Base-by-base conservation (phyloP, 1,140 invertebrate genomes). In the Ceratina japonica region DNA sequence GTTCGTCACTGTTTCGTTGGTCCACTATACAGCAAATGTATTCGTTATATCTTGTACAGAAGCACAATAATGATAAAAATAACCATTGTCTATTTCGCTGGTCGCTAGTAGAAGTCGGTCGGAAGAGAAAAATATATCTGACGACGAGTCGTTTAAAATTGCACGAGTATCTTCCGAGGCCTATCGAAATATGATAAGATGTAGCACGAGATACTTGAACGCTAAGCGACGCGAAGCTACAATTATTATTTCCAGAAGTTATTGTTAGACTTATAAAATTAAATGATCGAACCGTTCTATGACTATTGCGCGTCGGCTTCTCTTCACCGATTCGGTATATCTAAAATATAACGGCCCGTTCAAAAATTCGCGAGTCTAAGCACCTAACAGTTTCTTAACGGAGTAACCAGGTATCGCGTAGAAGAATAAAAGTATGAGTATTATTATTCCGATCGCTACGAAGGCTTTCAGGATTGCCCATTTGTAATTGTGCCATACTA, bases 401-500 rank as follows among this genome's bases (percentile, higher is more conserved):
- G 95, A 95, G 90, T 98, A 98, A 59, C 97, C 97, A 37, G 97
- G 97, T 89, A 97, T 94, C 15, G 97, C 94, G 87, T 97, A 98
- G 84, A 98, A 95, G 91, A 97, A 97, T 24, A 98, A 92, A 18
- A 97, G 88, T 52, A 97, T 88, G 83, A 97, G 94, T 70, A 97
- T 87, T 16, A 95, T 93, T 5, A 98, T 87, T 1, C 94, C 93
- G 12, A 95, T 86, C 10, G 96, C 91, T 18, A 96, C 88, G 0
- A 96, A 80, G 31, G 94, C 91, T 91, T 97, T 98, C 1, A 98
- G 87, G 71, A 98, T 97, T 64, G 95, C 94, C 97, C 97, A 97
- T 90, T 98, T 98, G 93, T 98, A 97, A 89, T 97, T 98, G 91
- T 97, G 97, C 97, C 97, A 98, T 31, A 98, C 93, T 75, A 98